Conservation (phyloP, 2,888 invertebrate species). For the Yponomeuta malinellus region DNA sequence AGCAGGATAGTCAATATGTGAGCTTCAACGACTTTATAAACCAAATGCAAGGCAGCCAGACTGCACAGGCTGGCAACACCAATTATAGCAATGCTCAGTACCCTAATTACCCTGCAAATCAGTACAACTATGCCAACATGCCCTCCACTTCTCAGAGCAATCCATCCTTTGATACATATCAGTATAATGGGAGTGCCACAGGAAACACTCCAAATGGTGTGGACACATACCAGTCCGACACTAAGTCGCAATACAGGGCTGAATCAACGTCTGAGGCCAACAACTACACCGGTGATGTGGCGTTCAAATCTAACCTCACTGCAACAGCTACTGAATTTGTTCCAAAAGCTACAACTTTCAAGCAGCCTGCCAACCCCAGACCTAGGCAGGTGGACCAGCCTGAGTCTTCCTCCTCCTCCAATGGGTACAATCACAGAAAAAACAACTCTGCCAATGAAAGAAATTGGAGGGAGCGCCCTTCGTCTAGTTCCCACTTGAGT, state of each 20-base stretch:
- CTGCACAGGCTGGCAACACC: constrained; percentile 30
- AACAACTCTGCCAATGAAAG: constrained; percentile 33
- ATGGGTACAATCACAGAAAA: constrained; percentile 20
- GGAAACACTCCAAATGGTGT: constrained; percentile 33
- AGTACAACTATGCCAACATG: constrained; percentile 48
- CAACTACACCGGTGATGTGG: constrained; percentile 45
- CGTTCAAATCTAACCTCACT: constrained; percentile 70
- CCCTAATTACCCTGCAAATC: constrained; percentile 47
- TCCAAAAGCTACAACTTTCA: constrained; percentile 51
- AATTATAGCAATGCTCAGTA: constrained; percentile 48
- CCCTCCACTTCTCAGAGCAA: constrained; percentile 45
- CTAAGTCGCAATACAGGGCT: constrained; percentile 37
- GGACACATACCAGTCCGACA: constrained; percentile 37
- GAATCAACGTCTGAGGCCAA: constrained; percentile 29
- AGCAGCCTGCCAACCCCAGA: constrained; percentile 31
- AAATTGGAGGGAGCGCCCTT: constrained; percentile 52
- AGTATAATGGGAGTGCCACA: constrained; percentile 38
- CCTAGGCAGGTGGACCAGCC: constrained; percentile 20
- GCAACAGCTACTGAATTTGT: constrained; percentile 76
- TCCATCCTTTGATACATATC: constrained; percentile 36
- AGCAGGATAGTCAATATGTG: constrained; percentile 50
- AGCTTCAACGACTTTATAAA: constrained; percentile 62
- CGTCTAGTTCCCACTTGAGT: constrained; percentile 1
- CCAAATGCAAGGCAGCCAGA: constrained; percentile 52
- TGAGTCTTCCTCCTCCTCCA: constrained; percentile 33